Percentiles rank a stretch among this genome's conserved stretches.
Evolutionary conservation across 2,888 invertebrate genomes (phyloP).

Genomic region (Sarcophaga carnaria): DNA sequence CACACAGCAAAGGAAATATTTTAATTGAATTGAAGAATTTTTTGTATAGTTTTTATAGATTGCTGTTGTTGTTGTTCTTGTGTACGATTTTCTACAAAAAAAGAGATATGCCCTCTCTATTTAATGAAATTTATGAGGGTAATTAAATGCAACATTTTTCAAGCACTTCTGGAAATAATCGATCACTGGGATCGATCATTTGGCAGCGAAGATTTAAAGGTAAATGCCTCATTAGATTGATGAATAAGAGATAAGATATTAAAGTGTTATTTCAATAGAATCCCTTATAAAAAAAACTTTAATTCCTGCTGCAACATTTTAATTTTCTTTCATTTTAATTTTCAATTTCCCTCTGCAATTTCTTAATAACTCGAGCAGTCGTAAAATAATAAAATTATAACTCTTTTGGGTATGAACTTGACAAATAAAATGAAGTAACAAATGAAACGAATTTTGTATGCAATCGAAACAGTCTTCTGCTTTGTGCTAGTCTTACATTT

Average conservation of each 20-base stretch:
- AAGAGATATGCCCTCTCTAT: neutral
- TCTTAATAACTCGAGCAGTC: conserved; percentile 47
- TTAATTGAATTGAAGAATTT: neutral
- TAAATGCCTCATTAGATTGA: too few species aligned
- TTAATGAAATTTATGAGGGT: neutral
- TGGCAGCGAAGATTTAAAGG: neutral
- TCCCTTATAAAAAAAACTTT: too few species aligned
- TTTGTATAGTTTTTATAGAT: neutral
- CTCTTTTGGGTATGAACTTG: conserved; percentile 63
- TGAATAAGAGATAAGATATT: too few species aligned
- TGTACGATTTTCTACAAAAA: too few species aligned
- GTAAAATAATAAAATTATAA: conserved; percentile 66
- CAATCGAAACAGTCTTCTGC: conserved; percentile 17
- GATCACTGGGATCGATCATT: neutral
- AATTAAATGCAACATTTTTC: neutral
- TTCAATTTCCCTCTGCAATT: neutral
- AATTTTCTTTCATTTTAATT: neutral
- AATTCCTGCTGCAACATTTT: neutral
- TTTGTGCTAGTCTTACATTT: neutral
- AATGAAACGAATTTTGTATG: conserved; percentile 54
- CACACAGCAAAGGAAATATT: neutral
- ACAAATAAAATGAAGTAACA: conserved; percentile 64
- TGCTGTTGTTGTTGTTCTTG: neutral
- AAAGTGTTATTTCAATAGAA: too few species aligned
- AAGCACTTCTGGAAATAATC: neutral